Conservation (phyloP, 2,113 vertebrate species). For the Chelonoidis abingdonii region DNA sequence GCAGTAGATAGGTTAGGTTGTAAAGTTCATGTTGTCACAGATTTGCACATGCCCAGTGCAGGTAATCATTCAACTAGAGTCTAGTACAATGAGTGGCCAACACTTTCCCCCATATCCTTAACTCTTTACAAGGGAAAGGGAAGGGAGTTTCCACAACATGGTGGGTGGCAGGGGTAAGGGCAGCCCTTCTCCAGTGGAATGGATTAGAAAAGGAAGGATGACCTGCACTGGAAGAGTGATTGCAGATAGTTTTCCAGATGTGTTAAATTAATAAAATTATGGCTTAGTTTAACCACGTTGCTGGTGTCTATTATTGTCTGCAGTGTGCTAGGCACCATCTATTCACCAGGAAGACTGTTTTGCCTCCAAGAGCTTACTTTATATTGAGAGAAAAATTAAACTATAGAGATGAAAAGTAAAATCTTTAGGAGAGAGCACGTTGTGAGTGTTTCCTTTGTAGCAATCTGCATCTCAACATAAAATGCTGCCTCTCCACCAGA, state of each 20-base stretch:
- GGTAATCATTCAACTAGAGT: background rate
- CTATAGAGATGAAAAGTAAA: background rate
- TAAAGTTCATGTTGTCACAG: too few relatives aligned
- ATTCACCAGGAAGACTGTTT: background rate
- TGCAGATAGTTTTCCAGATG: background rate
- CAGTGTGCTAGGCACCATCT: background rate
- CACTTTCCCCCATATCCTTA: background rate
- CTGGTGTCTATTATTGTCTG: background rate
- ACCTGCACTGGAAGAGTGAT: background rate
- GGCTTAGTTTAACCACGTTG: background rate
- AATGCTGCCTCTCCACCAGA: background rate
- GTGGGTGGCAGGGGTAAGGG: background rate
- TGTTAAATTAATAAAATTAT: background rate
- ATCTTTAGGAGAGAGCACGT: background rate
- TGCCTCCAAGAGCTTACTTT: background rate
- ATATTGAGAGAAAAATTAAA: background rate
- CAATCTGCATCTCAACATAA: background rate
- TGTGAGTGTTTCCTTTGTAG: background rate
- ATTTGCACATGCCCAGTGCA: background rate
- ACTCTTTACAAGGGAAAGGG: background rate
- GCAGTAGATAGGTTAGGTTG: too few relatives aligned
- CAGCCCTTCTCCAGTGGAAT: background rate
- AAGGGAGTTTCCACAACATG: background rate
- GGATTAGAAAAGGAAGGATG: background rate
- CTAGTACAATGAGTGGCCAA: background rate